A percentile compares a stretch with the other conserved stretches of the same genome.
These are phyloP conservation scores for Phyllostomus discolor DNA, from an alignment of 2,113 vertebrate genomes.

Conservation along the genomic window DNA sequence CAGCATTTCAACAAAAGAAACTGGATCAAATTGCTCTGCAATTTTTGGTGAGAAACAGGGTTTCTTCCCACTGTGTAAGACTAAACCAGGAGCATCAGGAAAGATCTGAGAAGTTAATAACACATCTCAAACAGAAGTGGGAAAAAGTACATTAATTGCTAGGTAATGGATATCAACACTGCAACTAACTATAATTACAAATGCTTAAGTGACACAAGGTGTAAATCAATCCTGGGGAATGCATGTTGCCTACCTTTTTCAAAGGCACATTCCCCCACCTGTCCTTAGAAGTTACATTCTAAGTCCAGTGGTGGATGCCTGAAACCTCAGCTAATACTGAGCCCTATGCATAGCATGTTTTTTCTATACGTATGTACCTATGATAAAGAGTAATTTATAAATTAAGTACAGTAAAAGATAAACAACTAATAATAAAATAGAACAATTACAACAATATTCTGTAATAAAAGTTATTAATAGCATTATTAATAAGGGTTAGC, in stretches of 20 bases:
- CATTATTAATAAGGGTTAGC: not conserved
- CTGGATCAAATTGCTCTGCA: slow-evolving; percentile 62
- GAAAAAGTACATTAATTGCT: not conserved
- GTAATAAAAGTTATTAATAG: not conserved
- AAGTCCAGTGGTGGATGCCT: not conserved
- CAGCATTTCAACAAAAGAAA: slow-evolving; percentile 76
- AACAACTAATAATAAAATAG: not conserved
- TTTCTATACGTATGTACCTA: not conserved
- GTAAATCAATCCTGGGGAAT: not conserved
- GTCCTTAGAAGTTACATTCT: not conserved
- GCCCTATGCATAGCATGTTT: not conserved
- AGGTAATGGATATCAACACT: not conserved
- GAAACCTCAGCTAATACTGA: not conserved
- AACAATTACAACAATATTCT: not conserved
- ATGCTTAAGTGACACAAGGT: not conserved
- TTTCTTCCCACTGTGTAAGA: slow-evolving; percentile 60
- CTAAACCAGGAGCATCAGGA: slow-evolving; percentile 54
- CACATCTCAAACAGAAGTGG: not conserved
- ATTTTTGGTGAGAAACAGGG: slow-evolving; percentile 55
- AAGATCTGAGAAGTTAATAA: slow-evolving; percentile 58
- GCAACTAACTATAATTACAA: not conserved
- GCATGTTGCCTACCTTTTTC: not conserved
- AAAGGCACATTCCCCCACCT: not conserved
- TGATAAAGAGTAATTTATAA: not conserved
- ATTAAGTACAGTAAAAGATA: not conserved